Conservation (phyloP, 1,140 invertebrate genomes). For the Oscheius sp. region DNA sequence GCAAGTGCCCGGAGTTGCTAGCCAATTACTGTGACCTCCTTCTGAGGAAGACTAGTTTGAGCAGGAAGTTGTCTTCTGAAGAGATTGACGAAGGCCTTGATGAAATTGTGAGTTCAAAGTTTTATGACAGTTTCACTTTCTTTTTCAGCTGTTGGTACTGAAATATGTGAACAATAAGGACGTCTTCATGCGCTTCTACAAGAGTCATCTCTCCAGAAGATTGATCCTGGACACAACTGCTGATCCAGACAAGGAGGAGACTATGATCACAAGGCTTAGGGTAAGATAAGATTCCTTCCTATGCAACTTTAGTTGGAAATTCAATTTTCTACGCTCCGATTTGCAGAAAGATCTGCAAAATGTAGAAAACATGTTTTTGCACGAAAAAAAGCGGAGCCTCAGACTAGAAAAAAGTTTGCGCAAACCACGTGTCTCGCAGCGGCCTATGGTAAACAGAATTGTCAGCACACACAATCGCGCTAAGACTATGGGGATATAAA, state of each 20-base stretch:
- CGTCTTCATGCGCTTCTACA: conserved; percentile 97
- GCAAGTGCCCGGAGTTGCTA: conserved; percentile 94
- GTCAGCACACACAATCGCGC: too few species aligned
- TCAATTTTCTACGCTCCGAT: too few species aligned
- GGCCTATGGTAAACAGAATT: too few species aligned
- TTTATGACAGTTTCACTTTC: conserved; percentile 2
- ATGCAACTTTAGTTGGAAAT: too few species aligned
- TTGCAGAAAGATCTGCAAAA: too few species aligned
- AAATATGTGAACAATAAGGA: conserved; percentile 99
- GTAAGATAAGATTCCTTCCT: conserved; percentile 52
- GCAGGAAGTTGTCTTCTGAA: conserved; percentile 92
- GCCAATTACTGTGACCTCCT: conserved; percentile 99
- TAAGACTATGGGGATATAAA: too few species aligned
- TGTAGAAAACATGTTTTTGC: too few species aligned
- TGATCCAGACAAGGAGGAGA: conserved; percentile 98
- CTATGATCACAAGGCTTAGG: conserved; percentile 79
- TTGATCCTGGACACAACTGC: conserved; percentile 92
- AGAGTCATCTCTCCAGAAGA: conserved; percentile 83
- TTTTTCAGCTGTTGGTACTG: conserved; percentile 77
- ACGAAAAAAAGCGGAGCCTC: too few species aligned
- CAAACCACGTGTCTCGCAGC: too few species aligned
- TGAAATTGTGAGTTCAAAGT: conserved; percentile 75
- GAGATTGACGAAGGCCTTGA: conserved; percentile 89
- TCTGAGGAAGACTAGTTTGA: conserved; percentile 88
- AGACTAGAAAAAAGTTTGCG: too few species aligned